A percentile compares a stretch with the other conserved stretches of the same genome.
phyloP scores from a whole-genome alignment of 2,113 vertebrate genomes.

The Neotoma lepida region DNA sequence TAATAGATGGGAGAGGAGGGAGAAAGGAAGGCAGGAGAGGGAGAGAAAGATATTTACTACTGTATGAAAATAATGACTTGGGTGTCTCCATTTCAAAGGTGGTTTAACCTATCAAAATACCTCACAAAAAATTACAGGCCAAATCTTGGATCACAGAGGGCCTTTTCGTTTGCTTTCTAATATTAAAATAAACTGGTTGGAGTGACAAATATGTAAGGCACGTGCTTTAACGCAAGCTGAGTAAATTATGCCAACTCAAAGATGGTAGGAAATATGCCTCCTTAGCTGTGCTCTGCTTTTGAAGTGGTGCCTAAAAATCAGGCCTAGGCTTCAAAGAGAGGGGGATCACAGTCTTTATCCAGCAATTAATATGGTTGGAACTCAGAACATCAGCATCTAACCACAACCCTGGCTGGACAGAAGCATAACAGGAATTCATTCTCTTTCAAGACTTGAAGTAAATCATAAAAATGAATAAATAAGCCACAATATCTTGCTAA shows the following conservation, averaged over 20 bases:
- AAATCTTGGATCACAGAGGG: slow-evolving; percentile 81
- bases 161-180: slow-evolving; percentile 81
- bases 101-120: slow-evolving; percentile 81
- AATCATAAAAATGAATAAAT: slow-evolving; percentile 83
- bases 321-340: slow-evolving; percentile 94
- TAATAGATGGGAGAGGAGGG: too few species aligned
- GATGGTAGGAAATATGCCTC: slow-evolving; percentile 86
- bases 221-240: slow-evolving; percentile 85
- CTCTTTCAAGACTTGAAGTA: slow-evolving; percentile 88
- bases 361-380: slow-evolving; percentile 98
- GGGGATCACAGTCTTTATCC: slow-evolving; percentile 96
- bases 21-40: accelerated
- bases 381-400: slow-evolving; percentile 93
- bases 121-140: slow-evolving; percentile 83
- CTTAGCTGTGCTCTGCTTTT: slow-evolving; percentile 88
- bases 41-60: slow-evolving; percentile 57
- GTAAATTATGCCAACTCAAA: slow-evolving; percentile 87
- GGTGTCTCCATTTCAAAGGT: slow-evolving; percentile 82
- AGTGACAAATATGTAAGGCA: slow-evolving; percentile 86
- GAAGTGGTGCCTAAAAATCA: slow-evolving; percentile 94
- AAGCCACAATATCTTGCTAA: slow-evolving; percentile 78
- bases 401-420: slow-evolving; percentile 89
- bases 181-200: slow-evolving; percentile 84
- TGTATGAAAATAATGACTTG: slow-evolving; percentile 75
- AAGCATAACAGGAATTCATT: slow-evolving; percentile 90